Percentiles rank a stretch among this genome's conserved stretches.
These are phyloP conservation scores for Machaerirhynchus nigripectus DNA, from an alignment of 2,113 vertebrate species.

Conservation along the genomic window DNA sequence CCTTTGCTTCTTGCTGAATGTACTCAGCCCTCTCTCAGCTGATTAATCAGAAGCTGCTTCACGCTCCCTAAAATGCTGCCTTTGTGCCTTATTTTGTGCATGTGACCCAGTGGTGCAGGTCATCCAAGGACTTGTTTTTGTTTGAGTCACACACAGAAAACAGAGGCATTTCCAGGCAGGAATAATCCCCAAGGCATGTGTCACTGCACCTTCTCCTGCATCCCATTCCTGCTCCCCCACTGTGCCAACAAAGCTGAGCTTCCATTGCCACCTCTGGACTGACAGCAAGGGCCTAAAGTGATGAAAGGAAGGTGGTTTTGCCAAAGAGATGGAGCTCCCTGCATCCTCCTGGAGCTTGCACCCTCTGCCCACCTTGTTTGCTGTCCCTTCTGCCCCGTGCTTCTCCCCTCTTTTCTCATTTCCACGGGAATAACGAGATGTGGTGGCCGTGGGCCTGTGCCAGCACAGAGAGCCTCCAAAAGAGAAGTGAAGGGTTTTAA, in stretches of 20 bases:
- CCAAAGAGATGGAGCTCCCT: neutral
- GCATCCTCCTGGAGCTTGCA: neutral
- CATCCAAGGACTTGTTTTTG: neutral
- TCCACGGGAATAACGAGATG: rapidly evolving
- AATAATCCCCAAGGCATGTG: neutral
- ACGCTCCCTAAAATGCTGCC: neutral
- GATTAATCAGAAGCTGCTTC: neutral
- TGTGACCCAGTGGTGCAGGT: neutral
- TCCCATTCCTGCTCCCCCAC: neutral
- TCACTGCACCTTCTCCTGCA: neutral
- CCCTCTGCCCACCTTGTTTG: rapidly evolving
- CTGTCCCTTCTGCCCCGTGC: rapidly evolving
- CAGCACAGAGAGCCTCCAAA: neutral
- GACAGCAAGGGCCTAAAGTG: rapidly evolving
- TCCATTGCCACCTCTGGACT: neutral
- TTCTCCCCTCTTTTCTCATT: neutral
- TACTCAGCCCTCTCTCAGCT: neutral
- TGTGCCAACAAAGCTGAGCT: neutral
- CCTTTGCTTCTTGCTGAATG: neutral
- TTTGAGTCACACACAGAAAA: neutral
- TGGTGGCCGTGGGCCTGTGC: neutral
- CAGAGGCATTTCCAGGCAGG: neutral
- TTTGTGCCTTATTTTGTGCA: neutral
- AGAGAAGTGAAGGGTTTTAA: neutral
- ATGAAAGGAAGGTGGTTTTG: neutral